Base-by-base conservation (phyloP, 2,113 vertebrate species). In the Calyptomena viridis region DNA sequence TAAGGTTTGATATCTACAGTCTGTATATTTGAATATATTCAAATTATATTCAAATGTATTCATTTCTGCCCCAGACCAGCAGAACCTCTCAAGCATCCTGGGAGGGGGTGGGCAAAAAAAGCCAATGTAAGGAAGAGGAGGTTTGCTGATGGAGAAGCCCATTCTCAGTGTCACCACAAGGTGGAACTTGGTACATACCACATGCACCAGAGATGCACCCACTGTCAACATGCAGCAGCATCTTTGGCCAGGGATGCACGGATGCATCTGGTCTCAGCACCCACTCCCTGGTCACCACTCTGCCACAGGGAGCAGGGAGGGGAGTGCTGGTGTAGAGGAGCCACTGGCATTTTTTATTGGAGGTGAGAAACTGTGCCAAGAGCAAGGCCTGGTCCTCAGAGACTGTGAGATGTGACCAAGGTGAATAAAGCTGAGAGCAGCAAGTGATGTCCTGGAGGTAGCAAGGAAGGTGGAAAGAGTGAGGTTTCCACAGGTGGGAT, bases 131-230 rank as follows among this genome's bases (percentile, higher is more conserved):
- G 37, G 89, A 75, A 39, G 39, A 63, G 46, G 46, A 56, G 35
- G 8, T 74, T 66, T 68, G 55, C 25, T n/a, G 53, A 16, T 58
- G 24, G 59, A 55, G 91, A 75, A 78, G 66, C 81, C 76, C 84
- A n/a, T 95, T 95, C 95, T 69, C 73, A 53, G 76, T 72, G 75
- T 91, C 79, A 91, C 96, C 97, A 97, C 97, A 96, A 96, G 97
- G 95, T 97, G 97, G 97, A 97, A 97, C 97, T 96, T 90, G 84
- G 79, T 93, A 74, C 96, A 97, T 93, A 94, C 37, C 84, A 64
- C 72, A 93, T 79, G 53, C 40, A 52, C 69, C 1, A 3, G 21
- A 35, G 87, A 91, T 44, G n/a, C 68, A 40, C 22, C 37, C 47
- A 10, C 21, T 21, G 47, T 37, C 55, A 81, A 4, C 42, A 6